Percentiles rank a stretch among this genome's conserved stretches.
Conservation (phyloP, 2,113 vertebrate genomes). For the Tragulus kanchil region DNA sequence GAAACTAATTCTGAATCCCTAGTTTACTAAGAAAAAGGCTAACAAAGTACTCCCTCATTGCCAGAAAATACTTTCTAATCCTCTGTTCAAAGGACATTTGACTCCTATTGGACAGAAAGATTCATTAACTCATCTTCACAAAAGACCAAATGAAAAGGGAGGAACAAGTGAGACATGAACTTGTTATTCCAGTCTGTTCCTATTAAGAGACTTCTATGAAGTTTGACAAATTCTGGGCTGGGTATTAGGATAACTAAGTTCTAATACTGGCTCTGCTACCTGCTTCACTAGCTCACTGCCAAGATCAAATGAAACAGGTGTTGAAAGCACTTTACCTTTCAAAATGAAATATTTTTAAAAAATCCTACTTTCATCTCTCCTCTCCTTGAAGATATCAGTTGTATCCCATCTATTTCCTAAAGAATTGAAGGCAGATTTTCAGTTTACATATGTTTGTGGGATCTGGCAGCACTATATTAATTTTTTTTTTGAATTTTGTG, state of each 20-base stretch:
- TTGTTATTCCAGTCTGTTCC: constrained; percentile 39
- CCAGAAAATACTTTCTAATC: constrained; percentile 61
- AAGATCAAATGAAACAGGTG: constrained; percentile 49
- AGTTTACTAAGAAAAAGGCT: constrained; percentile 37
- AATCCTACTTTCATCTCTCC: constrained; percentile 30
- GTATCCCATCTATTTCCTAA: constrained; percentile 44
- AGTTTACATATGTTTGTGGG: neutral
- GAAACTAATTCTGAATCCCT: constrained; percentile 47
- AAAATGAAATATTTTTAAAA: constrained; percentile 36
- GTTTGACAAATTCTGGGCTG: constrained; percentile 10
- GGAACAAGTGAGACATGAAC: constrained; percentile 47
- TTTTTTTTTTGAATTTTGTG: constrained; percentile 28
- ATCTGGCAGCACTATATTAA: neutral
- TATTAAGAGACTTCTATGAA: constrained; percentile 42
- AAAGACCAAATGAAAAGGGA: constrained; percentile 37
- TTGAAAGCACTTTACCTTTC: constrained; percentile 55
- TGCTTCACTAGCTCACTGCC: constrained; percentile 32
- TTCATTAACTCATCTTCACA: neutral
- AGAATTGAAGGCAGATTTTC: constrained; percentile 41
- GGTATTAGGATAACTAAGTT: neutral
- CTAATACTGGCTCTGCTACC: neutral
- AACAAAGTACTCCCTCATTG: neutral
- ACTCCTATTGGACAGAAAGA: constrained; percentile 27
- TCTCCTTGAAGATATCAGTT: constrained; percentile 22
- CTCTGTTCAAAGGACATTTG: constrained; percentile 22